These are phyloP conservation scores for Nyctibius bracteatus DNA, from an alignment of 2,113 vertebrate species.

Conservation along the genomic window DNA sequence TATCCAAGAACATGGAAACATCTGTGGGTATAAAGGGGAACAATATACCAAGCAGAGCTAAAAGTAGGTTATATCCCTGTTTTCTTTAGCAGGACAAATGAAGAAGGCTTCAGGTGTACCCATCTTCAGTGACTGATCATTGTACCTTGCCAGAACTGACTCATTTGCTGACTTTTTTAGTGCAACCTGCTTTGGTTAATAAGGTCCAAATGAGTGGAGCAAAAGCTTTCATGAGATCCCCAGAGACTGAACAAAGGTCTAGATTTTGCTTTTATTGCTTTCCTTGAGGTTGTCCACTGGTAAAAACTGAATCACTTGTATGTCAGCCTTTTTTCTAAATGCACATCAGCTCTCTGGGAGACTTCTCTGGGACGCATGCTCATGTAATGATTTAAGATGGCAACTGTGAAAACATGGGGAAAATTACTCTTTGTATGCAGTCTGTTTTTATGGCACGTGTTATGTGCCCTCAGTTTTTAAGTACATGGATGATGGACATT, in stretches of 20 bases:
- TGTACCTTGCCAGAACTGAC: not conserved
- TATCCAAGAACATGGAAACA: not conserved
- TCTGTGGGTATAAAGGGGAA: not conserved
- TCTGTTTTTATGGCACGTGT: no score
- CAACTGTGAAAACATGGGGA: not conserved
- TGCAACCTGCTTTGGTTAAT: not conserved
- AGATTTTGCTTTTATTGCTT: not conserved
- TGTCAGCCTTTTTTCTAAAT: not conserved
- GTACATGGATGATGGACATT: not conserved
- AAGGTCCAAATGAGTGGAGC: not conserved
- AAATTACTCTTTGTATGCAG: not conserved
- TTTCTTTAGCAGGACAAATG: not conserved
- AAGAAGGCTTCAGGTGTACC: not conserved
- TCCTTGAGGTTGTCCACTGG: not conserved
- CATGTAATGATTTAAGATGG: not conserved
- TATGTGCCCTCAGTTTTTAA: not conserved
- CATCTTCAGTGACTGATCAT: not conserved
- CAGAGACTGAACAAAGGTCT: not conserved
- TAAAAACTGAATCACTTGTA: not conserved
- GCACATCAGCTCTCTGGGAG: not conserved
- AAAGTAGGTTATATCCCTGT: not conserved
- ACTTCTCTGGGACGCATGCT: not conserved
- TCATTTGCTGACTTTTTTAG: not conserved
- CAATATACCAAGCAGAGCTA: not conserved
- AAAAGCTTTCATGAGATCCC: not conserved